Evolutionary conservation across 2,113 vertebrate species (phyloP), one percentile per base, ranked within the genome.

Genomic region (Xiphorhynchus elegans): DNA sequence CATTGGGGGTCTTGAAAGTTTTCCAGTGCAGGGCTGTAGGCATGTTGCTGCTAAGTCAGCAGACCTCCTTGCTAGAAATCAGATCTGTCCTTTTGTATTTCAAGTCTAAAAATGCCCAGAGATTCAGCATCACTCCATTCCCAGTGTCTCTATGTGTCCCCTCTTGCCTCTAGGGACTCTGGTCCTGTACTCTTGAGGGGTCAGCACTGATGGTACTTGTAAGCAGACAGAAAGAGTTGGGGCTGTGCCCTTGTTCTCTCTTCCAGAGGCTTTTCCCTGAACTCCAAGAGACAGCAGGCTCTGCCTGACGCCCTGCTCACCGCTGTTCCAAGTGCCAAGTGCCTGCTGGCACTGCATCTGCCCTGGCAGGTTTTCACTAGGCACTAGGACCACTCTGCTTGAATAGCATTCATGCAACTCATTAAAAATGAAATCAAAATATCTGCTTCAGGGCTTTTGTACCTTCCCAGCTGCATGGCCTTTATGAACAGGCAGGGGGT

Each of bases 391-490:
- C 69, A 3, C 75, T 80, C 91, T 49, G 93, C 90, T 93, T 70
- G 10, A 53, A 77, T 88, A 86, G 95, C 79, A 80, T n/a, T 28
- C 42, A 62, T 56, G 92, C 91, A 96, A 66, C 50, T 96, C 87
- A 96, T 93, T 97, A 94, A 95, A 96, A 94, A 88, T 44, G 5
- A 74, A 80, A 91, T 74, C 3, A 87, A 91, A 95, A 66, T 35
- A 70, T 9, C 87, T 3, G 70, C 29, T 62, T 75, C 0, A 0
- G 49, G 70, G 31, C 53, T 64, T 84, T 81, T 84, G 19, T 95
- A 66, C 69, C 53, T 64, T 63, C 21, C 46, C 28, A 28, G 81
- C 25, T 33, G 35, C 31, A 4, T 3, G 20, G 47, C 7, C 5
- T 11, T 52, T 81, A 11, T 0, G 3, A 77, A 46, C 37, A 50